These are phyloP conservation scores for Scaptomyza hsui DNA, from an alignment of 1,140 invertebrate genomes.

Conservation along the genomic window DNA sequence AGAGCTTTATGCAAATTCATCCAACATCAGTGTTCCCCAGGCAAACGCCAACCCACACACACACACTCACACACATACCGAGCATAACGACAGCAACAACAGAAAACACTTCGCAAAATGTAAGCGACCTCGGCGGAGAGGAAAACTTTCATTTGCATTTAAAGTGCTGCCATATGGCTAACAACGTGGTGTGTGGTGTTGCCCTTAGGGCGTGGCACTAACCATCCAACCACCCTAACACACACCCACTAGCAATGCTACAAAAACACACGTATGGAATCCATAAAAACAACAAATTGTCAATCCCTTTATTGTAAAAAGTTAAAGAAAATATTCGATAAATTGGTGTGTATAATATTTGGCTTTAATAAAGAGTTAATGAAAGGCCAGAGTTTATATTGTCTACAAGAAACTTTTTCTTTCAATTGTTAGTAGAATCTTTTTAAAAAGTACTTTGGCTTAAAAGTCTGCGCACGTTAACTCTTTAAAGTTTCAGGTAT, in stretches of 20 bases:
- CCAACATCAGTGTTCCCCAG: constrained; percentile 40
- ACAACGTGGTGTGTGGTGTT: constrained; percentile 45
- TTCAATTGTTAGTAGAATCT: too few species aligned
- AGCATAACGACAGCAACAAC: constrained; percentile 20
- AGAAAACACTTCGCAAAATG: constrained; percentile 69
- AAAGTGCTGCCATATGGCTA: constrained; percentile 79
- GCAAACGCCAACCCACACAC: constrained; percentile 19
- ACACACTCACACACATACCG: constrained; percentile 9
- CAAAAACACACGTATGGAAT: constrained; percentile 7
- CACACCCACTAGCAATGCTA: background rate
- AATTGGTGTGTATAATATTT: background rate
- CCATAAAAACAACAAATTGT: constrained; percentile 4
- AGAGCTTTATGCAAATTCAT: constrained; percentile 75
- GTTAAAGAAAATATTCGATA: background rate
- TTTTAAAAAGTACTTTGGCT: too few species aligned
- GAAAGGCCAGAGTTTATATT: too few species aligned
- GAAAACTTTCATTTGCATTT: constrained; percentile 79
- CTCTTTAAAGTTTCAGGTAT: background rate
- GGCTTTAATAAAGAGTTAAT: background rate
- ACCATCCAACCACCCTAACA: background rate
- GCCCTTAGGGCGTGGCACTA: constrained; percentile 34
- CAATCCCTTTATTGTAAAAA: background rate
- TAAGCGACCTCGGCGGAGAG: constrained; percentile 69
- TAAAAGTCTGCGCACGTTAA: constrained; percentile 7
- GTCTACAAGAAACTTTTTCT: too few species aligned